These are phyloP conservation scores for Hyposmocoma kahamanoa DNA, from an alignment of 1,140 invertebrate genomes.

Conservation along the genomic window DNA sequence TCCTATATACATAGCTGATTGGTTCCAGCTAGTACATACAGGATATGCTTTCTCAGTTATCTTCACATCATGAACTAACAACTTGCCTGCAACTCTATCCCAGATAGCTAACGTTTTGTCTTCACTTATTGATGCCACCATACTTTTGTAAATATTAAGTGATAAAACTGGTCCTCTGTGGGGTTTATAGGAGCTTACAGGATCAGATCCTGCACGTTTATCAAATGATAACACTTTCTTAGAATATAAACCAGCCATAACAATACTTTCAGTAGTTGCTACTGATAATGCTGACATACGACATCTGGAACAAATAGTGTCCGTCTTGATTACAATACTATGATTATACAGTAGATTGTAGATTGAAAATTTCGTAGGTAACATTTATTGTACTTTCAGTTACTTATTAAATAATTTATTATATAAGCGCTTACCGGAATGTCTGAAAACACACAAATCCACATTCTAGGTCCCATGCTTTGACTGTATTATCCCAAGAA, in stretches of 20 bases:
- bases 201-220: constrained; percentile 31
- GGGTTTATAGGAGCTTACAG: constrained; percentile 43
- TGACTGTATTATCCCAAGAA: constrained; percentile 70
- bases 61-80: constrained; percentile 44
- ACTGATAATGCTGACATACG: constrained; percentile 59
- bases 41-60: constrained; percentile 51
- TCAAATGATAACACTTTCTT: constrained; percentile 58
- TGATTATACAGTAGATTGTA: not conserved
- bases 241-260: constrained; percentile 55
- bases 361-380: no score
- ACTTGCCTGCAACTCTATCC: constrained; percentile 52
- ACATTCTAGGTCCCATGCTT: constrained; percentile 59
- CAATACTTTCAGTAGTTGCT: constrained; percentile 39
- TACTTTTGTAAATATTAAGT: constrained; percentile 37
- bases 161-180: constrained; percentile 54
- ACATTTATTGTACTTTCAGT: no score
- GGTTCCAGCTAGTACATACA: constrained; percentile 53
- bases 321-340: not conserved
- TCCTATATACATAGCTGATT: constrained; percentile 50
- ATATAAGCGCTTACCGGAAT: constrained; percentile 58
- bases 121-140: constrained; percentile 58
- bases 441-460: constrained; percentile 46
- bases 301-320: constrained; percentile 50
- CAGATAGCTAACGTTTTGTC: constrained; percentile 59
- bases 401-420: no score